Evolutionary conservation across 2,888 invertebrate species (phyloP).

Genomic region (Anorthoa munda): DNA sequence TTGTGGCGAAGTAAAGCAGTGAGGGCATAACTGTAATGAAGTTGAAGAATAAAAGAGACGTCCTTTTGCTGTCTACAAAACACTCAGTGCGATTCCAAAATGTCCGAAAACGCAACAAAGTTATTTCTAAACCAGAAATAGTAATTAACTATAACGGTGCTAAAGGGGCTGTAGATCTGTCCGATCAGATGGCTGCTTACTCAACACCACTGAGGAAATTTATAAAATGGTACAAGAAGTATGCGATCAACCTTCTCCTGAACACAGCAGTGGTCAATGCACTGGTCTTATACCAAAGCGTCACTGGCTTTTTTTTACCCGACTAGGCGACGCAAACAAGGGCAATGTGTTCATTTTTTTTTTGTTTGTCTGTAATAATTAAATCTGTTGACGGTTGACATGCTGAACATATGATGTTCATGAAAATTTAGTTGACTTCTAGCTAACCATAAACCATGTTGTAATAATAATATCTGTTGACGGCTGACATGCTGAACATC

Average conservation of each 20-base stretch:
- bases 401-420: too few species aligned
- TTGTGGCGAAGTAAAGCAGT: slow-evolving; percentile 30
- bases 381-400: too few species aligned
- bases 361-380: too few species aligned
- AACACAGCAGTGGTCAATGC: slow-evolving; percentile 47
- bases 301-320: too few species aligned
- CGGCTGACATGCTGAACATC: too few species aligned
- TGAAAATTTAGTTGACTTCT: too few species aligned
- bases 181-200: slow-evolving; percentile 41
- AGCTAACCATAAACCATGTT: too few species aligned
- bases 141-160: slow-evolving; percentile 16
- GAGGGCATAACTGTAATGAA: slow-evolving; percentile 43
- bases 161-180: slow-evolving; percentile 39
- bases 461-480: too few species aligned
- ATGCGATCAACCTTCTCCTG: slow-evolving; percentile 41
- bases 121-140: slow-evolving; percentile 8
- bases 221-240: slow-evolving; percentile 50
- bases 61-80: slow-evolving; percentile 47
- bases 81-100: slow-evolving; percentile 37
- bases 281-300: slow-evolving; percentile 40
- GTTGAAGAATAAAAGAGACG: slow-evolving; percentile 50
- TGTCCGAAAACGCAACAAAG: slow-evolving; percentile 14
- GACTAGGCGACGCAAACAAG: too few species aligned
- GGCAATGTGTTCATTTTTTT: too few species aligned
- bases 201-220: slow-evolving; percentile 48